Evolutionary conservation across 2,113 vertebrate species (phyloP).

Genomic region (Paratilapia polleni): DNA sequence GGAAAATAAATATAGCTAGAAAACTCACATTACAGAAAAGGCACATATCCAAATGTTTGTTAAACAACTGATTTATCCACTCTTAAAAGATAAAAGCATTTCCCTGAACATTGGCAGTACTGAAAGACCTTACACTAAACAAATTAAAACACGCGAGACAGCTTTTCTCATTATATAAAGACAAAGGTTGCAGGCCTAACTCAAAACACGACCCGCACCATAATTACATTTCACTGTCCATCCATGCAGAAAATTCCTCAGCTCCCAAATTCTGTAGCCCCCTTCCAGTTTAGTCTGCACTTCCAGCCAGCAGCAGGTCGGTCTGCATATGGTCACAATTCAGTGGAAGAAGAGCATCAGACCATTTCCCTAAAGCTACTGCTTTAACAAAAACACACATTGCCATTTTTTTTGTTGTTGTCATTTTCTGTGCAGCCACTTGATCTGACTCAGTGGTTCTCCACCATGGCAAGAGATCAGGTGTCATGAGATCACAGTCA

Average conservation of each 20-base stretch:
- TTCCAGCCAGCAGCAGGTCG: slow-evolving; percentile 46
- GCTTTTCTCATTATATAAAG: slow-evolving; percentile 66
- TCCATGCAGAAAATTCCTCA: slow-evolving; percentile 78
- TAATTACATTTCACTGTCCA: slow-evolving; percentile 76
- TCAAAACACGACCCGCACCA: slow-evolving; percentile 56
- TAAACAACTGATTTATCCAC: neutral
- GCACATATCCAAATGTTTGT: neutral
- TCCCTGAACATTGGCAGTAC: slow-evolving; percentile 1
- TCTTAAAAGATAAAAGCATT: slow-evolving; percentile 1
- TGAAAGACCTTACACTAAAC: slow-evolving; percentile 40
- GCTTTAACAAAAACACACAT: slow-evolving; percentile 66
- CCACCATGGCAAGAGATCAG: slow-evolving; percentile 30
- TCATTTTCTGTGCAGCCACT: slow-evolving; percentile 8
- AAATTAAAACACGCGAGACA: slow-evolving; percentile 48
- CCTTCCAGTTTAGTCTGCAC: slow-evolving; percentile 37
- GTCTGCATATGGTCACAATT: slow-evolving; percentile 51
- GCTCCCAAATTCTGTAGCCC: slow-evolving; percentile 65
- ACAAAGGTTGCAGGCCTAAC: slow-evolving; percentile 64
- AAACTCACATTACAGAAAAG: neutral
- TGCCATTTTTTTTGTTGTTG: neutral
- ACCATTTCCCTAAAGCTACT: slow-evolving; percentile 38
- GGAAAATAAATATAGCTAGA: neutral
- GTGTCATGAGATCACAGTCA: slow-evolving; percentile 44
- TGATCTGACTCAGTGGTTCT: slow-evolving; percentile 2
- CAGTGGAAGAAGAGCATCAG: slow-evolving; percentile 43